Percentiles rank a stretch among this genome's conserved stretches.
phyloP scores from a whole-genome alignment of 2,113 vertebrate species.

The Solea solea region DNA sequence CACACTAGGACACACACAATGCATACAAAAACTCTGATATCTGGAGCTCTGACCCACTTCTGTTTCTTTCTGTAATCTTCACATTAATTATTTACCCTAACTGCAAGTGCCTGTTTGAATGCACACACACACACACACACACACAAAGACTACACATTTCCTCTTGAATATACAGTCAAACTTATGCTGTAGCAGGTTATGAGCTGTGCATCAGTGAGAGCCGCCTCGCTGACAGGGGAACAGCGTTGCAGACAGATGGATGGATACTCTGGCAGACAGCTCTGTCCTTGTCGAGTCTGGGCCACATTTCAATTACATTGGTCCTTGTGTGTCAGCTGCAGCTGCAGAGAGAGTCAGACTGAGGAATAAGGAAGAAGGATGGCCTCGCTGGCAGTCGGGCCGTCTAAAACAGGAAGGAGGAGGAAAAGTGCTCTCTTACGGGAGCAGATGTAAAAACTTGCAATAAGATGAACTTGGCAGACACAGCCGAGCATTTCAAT shows the following conservation, averaged over 20 bases:
- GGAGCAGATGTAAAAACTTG: neutral
- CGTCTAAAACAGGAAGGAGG: conserved; percentile 8
- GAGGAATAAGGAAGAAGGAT: conserved; percentile 1
- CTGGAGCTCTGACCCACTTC: conserved; percentile 64
- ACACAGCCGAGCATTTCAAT: neutral
- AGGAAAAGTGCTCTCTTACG: neutral
- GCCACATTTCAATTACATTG: conserved; percentile 28
- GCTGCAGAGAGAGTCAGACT: conserved; percentile 17
- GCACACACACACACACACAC: neutral
- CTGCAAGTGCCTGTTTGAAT: neutral
- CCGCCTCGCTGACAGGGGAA: conserved; percentile 2
- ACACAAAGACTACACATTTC: conserved; percentile 4
- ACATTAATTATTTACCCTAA: conserved; percentile 61
- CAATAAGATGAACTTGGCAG: neutral
- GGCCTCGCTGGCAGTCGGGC: neutral
- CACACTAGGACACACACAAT: neutral
- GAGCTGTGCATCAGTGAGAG: conserved; percentile 6
- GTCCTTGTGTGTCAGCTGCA: conserved; percentile 23
- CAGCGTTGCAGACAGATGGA: conserved; percentile 31
- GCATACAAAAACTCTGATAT: conserved; percentile 11
- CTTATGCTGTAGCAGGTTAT: neutral
- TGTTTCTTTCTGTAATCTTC: conserved; percentile 32
- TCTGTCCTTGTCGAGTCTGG: conserved; percentile 20
- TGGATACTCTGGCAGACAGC: conserved; percentile 18
- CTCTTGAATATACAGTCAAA: conserved; percentile 19